phyloP scores from a whole-genome alignment of 1,140 invertebrate genomes.

The Drosophila baimaii region DNA sequence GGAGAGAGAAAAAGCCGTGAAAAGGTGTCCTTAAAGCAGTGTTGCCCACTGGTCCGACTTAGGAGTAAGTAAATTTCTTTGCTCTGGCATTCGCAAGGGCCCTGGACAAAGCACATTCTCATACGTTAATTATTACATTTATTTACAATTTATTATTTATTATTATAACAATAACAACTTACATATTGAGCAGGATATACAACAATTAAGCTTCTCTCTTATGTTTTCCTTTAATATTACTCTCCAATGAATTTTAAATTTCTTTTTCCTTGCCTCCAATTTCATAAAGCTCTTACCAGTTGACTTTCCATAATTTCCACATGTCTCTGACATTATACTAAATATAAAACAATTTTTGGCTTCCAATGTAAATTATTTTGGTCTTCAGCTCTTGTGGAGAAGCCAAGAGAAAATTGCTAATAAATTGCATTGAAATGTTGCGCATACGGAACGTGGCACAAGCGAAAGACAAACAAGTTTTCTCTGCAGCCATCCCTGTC shows the following conservation, averaged over 20 bases:
- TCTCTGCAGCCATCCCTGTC: background rate
- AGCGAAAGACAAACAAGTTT: constrained; percentile 61
- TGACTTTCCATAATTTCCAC: constrained; percentile 21
- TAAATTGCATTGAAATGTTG: constrained; percentile 73
- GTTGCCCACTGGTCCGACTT: too few relatives aligned
- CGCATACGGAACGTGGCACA: constrained; percentile 66
- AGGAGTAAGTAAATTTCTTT: too few relatives aligned
- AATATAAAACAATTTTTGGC: constrained; percentile 34
- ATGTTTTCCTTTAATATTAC: too few relatives aligned
- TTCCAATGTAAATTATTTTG: constrained; percentile 24
- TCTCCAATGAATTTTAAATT: background rate
- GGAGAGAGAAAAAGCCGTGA: background rate
- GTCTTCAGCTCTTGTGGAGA: background rate
- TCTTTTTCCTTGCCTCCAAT: background rate
- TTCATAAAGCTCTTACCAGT: background rate
- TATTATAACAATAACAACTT: too few relatives aligned
- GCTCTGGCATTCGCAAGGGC: too few relatives aligned
- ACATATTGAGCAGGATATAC: too few relatives aligned
- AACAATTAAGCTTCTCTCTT: too few relatives aligned
- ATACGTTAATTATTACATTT: too few relatives aligned
- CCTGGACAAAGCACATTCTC: too few relatives aligned
- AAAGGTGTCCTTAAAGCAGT: background rate
- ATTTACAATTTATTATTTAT: too few relatives aligned
- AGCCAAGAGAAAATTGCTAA: constrained; percentile 56
- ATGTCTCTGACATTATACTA: constrained; percentile 17